Conservation (phyloP, 1,140 invertebrate genomes). For the Bombus breviceps region DNA sequence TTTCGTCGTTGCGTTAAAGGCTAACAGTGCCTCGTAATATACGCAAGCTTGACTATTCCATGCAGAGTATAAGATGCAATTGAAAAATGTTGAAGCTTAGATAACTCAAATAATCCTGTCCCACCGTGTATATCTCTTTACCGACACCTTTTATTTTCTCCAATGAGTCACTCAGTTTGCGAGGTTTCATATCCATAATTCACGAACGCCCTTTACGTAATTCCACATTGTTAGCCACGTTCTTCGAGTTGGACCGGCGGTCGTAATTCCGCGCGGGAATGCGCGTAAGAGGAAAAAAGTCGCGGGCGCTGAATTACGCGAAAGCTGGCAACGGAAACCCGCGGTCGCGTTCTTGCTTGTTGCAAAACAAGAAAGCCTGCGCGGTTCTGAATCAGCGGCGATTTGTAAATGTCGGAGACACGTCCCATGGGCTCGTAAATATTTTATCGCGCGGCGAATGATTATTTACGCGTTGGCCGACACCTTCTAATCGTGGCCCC, state of each 20-base stretch:
- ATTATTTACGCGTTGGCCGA: constrained; percentile 33
- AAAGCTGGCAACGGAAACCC: background rate
- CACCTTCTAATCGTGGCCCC: constrained; percentile 23
- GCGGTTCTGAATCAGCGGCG: background rate
- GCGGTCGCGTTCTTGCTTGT: background rate
- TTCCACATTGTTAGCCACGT: background rate
- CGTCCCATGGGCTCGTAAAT: constrained; percentile 30
- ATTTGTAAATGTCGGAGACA: constrained; percentile 34
- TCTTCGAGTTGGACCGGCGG: background rate
- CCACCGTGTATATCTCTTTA: background rate
- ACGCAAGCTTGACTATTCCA: background rate
- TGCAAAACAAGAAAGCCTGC: background rate
- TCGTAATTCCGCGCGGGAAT: constrained; percentile 22
- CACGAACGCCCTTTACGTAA: background rate
- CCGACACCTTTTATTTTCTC: background rate
- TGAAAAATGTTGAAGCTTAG: background rate
- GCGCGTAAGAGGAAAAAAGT: constrained; percentile 1
- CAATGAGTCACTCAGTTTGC: background rate
- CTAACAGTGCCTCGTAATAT: too few relatives aligned
- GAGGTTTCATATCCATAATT: background rate
- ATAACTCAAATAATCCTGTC: background rate
- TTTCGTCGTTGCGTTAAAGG: background rate
- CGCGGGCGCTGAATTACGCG: constrained; percentile 19
- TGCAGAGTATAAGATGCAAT: too few relatives aligned
- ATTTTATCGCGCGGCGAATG: constrained; percentile 28